phyloP scores from a whole-genome alignment of 2,113 vertebrate species.

The Barnardius zonarius region DNA sequence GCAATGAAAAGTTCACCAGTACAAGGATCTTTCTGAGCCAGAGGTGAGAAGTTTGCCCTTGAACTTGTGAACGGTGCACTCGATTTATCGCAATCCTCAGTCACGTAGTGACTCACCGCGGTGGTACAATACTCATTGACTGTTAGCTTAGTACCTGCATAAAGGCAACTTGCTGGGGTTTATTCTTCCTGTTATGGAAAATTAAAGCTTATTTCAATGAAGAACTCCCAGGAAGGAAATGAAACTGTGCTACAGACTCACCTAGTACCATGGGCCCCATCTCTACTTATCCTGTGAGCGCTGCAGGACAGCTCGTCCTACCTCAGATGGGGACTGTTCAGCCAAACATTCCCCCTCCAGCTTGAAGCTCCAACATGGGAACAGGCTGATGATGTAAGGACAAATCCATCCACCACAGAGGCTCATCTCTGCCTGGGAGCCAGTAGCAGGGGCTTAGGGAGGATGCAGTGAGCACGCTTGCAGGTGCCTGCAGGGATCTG shows the following conservation, averaged over 20 bases:
- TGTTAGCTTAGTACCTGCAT: background rate
- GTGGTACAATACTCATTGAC: background rate
- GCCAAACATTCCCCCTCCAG: background rate
- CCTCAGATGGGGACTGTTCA: background rate
- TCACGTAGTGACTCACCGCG: slow-evolving; percentile 16
- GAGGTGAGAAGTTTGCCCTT: slow-evolving; percentile 2
- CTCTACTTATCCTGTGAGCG: background rate
- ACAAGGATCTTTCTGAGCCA: background rate
- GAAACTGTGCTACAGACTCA: background rate
- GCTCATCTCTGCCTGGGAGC: background rate
- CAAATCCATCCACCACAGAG: background rate
- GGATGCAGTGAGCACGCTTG: background rate
- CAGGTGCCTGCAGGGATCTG: background rate
- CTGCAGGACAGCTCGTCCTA: background rate
- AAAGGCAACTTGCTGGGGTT: background rate
- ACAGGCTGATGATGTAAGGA: background rate
- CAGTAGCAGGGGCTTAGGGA: background rate
- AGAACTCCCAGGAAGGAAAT: background rate
- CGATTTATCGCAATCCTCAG: background rate
- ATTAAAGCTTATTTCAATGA: background rate
- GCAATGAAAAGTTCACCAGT: background rate
- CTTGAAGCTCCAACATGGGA: background rate
- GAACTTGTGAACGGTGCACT: background rate
- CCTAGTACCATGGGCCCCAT: accelerated
- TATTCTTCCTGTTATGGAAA: background rate